Percentiles rank a stretch among this genome's conserved stretches.
Conservation (phyloP, 2,797 vertebrate species). For the Tangara arthus region DNA sequence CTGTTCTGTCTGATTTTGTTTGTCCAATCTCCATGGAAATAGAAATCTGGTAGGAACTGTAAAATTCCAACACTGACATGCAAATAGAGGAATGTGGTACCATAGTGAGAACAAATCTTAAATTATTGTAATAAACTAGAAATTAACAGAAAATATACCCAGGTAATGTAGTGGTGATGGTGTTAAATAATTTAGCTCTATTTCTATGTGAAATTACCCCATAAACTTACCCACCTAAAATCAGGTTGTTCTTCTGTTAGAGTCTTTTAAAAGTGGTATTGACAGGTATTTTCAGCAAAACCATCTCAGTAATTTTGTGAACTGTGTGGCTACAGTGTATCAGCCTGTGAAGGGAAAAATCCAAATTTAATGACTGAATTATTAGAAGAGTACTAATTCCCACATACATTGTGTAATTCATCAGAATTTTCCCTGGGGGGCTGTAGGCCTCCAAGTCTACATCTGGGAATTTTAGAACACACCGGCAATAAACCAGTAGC, state of each 20-base stretch:
- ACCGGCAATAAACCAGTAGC: not conserved
- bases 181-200: not conserved
- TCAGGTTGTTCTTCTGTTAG: constrained; percentile 24
- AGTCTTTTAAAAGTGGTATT: constrained; percentile 3
- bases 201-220: not conserved
- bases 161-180: not conserved
- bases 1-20: not conserved
- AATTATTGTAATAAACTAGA: not conserved
- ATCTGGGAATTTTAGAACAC: not conserved
- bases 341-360: constrained; percentile 49
- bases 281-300: constrained; percentile 24
- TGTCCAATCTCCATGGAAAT: not conserved
- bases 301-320: constrained; percentile 28
- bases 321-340: not conserved
- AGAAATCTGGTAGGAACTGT: not conserved
- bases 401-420: not conserved
- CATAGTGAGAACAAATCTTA: not conserved
- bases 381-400: not conserved
- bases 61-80: not conserved
- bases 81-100: not conserved
- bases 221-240: constrained; percentile 43
- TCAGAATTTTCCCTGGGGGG: not conserved
- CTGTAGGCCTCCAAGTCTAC: not conserved
- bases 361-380: constrained; percentile 2
- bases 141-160: not conserved